A percentile compares a stretch with the other conserved stretches of the same genome.
phyloP scores from a whole-genome alignment of 2,888 invertebrate genomes.

The Calliphora vomitoria region DNA sequence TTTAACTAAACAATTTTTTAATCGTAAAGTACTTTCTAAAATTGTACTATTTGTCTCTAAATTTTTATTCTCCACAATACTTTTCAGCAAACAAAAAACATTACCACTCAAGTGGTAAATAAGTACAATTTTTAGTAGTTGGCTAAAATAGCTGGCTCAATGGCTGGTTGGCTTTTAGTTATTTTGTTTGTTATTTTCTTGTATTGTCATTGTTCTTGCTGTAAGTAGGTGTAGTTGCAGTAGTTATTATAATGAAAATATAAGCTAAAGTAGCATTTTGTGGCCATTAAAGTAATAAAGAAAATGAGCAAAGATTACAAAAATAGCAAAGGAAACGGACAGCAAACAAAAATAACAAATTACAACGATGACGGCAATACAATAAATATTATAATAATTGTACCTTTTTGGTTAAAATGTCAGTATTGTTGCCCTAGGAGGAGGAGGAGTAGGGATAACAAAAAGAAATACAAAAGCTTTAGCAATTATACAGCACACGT shows the following conservation, averaged over 20 bases:
- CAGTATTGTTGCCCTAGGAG: constrained; percentile 9
- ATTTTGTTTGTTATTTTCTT: constrained; percentile 11
- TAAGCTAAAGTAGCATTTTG: constrained; percentile 39
- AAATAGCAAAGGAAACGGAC: not conserved
- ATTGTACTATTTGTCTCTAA: not conserved
- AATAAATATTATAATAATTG: constrained; percentile 47
- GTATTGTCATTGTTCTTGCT: not conserved
- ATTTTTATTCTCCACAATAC: not conserved
- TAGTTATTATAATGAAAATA: constrained; percentile 42
- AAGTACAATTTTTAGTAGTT: constrained; percentile 47
- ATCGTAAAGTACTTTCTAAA: too few species aligned
- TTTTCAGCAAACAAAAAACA: constrained; percentile 57
- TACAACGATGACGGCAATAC: constrained; percentile 10
- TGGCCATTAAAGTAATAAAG: constrained; percentile 63
- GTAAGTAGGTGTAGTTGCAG: constrained; percentile 5
- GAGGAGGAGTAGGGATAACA: not conserved
- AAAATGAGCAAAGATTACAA: constrained; percentile 55
- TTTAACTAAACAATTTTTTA: too few species aligned
- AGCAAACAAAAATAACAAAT: constrained; percentile 16
- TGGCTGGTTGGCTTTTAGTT: constrained; percentile 52
- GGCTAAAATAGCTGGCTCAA: constrained; percentile 55
- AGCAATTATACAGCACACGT: constrained; percentile 27
- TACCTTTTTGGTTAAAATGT: constrained; percentile 20
- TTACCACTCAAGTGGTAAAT: constrained; percentile 62
- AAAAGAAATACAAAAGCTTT: constrained; percentile 23